phyloP scores from a whole-genome alignment of 2,797 vertebrate species.

The Ceyx erithaca region DNA sequence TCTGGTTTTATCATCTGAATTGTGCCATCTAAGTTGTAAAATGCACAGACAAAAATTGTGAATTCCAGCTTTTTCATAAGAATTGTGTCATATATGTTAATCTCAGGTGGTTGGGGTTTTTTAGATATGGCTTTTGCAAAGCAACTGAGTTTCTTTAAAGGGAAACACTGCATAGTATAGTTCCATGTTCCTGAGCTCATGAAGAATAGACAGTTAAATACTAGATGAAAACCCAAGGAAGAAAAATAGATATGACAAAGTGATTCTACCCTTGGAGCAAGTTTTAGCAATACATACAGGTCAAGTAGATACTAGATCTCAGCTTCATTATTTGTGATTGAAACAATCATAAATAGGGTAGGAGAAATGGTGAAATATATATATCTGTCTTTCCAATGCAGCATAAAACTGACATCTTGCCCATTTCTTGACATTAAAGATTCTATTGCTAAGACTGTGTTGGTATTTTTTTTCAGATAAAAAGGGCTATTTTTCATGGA shows the following conservation, averaged over 20 bases:
- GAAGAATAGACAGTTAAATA: not conserved
- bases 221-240: not conserved
- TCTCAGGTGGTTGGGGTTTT: not conserved
- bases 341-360: slow-evolving; percentile 63
- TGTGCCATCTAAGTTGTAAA: not conserved
- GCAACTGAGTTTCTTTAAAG: not conserved
- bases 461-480: not conserved
- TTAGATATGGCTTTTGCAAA: not conserved
- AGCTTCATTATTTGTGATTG: slow-evolving; percentile 65
- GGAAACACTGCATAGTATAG: not conserved
- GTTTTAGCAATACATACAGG: slow-evolving; percentile 8
- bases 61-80: not conserved
- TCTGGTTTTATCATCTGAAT: not conserved
- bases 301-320: slow-evolving; percentile 13
- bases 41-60: not conserved
- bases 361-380: slow-evolving; percentile 48
- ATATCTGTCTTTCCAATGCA: slow-evolving; percentile 62
- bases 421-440: slow-evolving; percentile 57
- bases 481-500: slow-evolving; percentile 36
- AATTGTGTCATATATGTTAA: not conserved
- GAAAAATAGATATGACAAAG: not conserved
- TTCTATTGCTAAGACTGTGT: not conserved
- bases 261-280: not conserved
- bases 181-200: not conserved
- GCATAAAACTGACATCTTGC: slow-evolving; percentile 64